Evolutionary conservation across 2,113 vertebrate genomes (phyloP).

Genomic region (Cinclus mexicanus): DNA sequence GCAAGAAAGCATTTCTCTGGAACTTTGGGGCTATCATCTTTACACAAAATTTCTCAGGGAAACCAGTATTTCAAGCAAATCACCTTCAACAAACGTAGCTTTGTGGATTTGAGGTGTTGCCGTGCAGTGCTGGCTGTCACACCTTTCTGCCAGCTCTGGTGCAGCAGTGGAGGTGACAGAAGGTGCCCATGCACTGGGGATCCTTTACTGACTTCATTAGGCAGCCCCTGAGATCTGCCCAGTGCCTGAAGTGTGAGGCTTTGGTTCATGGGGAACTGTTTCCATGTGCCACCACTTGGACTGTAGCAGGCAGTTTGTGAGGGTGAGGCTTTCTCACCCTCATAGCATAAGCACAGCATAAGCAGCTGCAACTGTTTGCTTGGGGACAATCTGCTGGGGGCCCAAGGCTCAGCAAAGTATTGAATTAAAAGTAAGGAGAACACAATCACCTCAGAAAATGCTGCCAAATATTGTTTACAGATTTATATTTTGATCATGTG

Average conservation of each 20-base stretch:
- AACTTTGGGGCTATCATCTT: not conserved
- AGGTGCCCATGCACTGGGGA: not conserved
- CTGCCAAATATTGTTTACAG: not conserved
- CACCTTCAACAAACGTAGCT: not conserved
- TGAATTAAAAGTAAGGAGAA: not conserved
- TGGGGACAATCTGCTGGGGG: not conserved
- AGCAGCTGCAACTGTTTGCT: not conserved
- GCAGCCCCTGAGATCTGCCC: not conserved
- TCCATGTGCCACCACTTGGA: rapidly evolving
- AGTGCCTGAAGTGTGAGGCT: not conserved
- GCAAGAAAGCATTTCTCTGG: not conserved
- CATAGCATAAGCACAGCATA: rapidly evolving
- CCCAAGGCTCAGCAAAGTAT: not conserved
- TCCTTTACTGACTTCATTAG: not conserved
- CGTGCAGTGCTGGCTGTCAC: not conserved
- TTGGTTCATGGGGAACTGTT: not conserved
- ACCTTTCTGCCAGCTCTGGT: not conserved
- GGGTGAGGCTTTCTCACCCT: not conserved
- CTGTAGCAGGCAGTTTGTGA: not conserved
- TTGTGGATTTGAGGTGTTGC: not conserved
- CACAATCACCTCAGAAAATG: not conserved
- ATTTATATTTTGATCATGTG: not conserved
- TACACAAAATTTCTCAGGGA: not conserved
- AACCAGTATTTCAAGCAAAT: not conserved
- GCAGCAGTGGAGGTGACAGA: not conserved